Evolutionary conservation across 1,140 invertebrate species (phyloP).

Genomic region (Pogonomyrmex californicus): DNA sequence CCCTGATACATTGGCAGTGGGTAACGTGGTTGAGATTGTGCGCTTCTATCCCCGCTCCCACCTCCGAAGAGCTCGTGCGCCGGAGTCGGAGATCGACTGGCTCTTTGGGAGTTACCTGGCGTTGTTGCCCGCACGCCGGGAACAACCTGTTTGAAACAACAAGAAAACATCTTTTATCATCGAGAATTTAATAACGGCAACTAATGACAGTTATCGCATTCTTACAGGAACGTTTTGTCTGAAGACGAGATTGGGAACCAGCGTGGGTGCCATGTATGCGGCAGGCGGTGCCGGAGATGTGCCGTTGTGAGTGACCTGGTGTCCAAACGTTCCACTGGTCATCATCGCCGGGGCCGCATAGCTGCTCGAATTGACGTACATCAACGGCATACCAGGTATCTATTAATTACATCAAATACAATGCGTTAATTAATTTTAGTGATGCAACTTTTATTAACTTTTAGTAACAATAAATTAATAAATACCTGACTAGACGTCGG

Average conservation of each 20-base stretch:
- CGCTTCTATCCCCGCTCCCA: slow-evolving; percentile 82
- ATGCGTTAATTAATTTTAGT: background rate
- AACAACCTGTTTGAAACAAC: slow-evolving; percentile 74
- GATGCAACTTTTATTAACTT: background rate
- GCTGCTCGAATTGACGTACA: slow-evolving; percentile 85
- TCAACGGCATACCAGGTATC: slow-evolving; percentile 84
- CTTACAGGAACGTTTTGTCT: slow-evolving; percentile 85
- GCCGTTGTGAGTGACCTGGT: slow-evolving; percentile 80
- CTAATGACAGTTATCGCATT: background rate
- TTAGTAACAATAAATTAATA: background rate
- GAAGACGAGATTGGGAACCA: slow-evolving; percentile 85
- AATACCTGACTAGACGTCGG: slow-evolving; percentile 84
- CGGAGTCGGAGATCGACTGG: slow-evolving; percentile 84
- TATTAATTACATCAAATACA: slow-evolving; percentile 52
- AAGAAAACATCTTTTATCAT: background rate
- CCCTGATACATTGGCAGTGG: slow-evolving; percentile 86
- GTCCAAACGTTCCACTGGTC: slow-evolving; percentile 81
- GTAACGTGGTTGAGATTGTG: slow-evolving; percentile 84
- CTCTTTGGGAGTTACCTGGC: slow-evolving; percentile 83
- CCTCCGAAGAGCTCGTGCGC: slow-evolving; percentile 82
- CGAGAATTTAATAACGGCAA: background rate
- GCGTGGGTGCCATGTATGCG: slow-evolving; percentile 82
- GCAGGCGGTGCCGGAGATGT: slow-evolving; percentile 80
- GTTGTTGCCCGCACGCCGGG: slow-evolving; percentile 83
- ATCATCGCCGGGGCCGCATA: slow-evolving; percentile 83